Evolutionary conservation across 2,797 vertebrate species (phyloP).

Genomic region (Myioborus melanocephalus): DNA sequence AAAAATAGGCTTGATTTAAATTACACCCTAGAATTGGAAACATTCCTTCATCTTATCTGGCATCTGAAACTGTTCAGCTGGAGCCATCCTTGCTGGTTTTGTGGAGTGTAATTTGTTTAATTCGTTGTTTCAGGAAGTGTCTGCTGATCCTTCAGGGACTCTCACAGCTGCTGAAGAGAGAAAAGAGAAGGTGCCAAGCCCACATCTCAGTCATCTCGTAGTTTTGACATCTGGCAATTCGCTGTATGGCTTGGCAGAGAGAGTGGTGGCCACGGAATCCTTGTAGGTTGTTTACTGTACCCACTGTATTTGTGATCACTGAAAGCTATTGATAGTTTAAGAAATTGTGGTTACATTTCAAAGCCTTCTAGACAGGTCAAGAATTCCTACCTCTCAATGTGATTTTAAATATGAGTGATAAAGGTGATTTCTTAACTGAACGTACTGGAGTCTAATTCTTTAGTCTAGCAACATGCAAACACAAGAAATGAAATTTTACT

Average conservation of each 20-base stretch:
- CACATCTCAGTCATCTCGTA: conserved; percentile 94
- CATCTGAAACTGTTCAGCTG: not conserved
- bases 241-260: conserved; percentile 91
- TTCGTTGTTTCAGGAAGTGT: conserved; percentile 81
- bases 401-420: not conserved
- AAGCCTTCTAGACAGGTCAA: not conserved
- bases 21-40: not conserved
- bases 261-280: conserved; percentile 96
- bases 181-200: conserved; percentile 96
- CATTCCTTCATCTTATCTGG: not conserved
- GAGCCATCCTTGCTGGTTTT: not conserved
- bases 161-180: conserved; percentile 88
- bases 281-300: conserved; percentile 82
- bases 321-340: not conserved
- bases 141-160: conserved; percentile 78
- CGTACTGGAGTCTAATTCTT: not conserved
- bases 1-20: not conserved
- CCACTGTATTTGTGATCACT: not conserved
- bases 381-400: not conserved
- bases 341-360: not conserved
- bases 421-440: not conserved
- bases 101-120: not conserved
- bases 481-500: not conserved
- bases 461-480: not conserved
- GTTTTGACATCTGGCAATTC: conserved; percentile 85